Evolutionary conservation across 2,888 invertebrate species (phyloP).

Genomic region (Melieria crassipennis): DNA sequence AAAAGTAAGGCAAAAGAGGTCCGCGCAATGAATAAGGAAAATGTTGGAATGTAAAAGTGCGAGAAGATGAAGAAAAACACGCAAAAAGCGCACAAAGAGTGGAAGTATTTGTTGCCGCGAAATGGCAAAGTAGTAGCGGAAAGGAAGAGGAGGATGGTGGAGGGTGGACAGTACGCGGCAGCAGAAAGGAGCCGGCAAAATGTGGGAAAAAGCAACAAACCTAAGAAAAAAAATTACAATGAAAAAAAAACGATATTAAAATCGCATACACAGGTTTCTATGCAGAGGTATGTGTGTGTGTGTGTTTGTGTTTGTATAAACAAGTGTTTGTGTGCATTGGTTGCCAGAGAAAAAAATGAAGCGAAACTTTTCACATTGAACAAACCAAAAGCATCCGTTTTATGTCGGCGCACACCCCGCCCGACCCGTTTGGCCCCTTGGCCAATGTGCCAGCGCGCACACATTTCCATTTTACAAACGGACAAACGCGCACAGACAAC

Average conservation of each 20-base stretch:
- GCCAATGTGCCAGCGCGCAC: background rate
- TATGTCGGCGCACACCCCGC: slow-evolving; percentile 27
- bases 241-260: slow-evolving; percentile 11
- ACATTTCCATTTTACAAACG: background rate
- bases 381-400: slow-evolving; percentile 43
- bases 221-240: slow-evolving; percentile 10
- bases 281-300: background rate
- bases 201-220: slow-evolving; percentile 14
- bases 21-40: too few species aligned
- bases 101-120: too few species aligned
- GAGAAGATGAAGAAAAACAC: too few species aligned
- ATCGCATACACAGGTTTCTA: background rate
- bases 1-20: too few species aligned
- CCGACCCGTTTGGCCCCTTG: background rate
- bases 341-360: background rate
- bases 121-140: too few species aligned
- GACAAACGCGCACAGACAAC: background rate
- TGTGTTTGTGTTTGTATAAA: background rate
- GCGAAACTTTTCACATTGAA: slow-evolving; percentile 41
- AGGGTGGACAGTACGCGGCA: slow-evolving; percentile 4
- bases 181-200: slow-evolving; percentile 1
- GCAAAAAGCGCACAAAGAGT: too few species aligned
- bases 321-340: background rate
- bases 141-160: background rate
- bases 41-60: too few species aligned